phyloP scores from a whole-genome alignment of 2,797 vertebrate genomes.

The Dryobates pubescens region DNA sequence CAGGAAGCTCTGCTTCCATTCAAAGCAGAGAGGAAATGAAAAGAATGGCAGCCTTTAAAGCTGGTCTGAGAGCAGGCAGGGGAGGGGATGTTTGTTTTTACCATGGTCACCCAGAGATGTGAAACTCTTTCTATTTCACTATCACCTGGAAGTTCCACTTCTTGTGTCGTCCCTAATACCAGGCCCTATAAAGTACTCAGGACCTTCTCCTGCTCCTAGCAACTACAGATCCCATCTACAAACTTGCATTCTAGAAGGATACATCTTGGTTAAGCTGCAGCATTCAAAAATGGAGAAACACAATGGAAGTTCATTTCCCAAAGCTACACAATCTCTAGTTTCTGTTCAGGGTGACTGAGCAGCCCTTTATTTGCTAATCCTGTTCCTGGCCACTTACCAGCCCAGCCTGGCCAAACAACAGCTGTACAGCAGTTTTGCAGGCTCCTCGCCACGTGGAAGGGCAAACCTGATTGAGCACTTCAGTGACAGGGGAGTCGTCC shows the following conservation, averaged over 20 bases:
- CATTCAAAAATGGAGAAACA: background rate
- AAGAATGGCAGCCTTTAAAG: background rate
- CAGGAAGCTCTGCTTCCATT: constrained; percentile 9
- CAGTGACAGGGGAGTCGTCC: constrained; percentile 92
- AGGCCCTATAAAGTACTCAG: background rate
- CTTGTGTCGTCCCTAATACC: background rate
- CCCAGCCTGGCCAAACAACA: constrained; percentile 96
- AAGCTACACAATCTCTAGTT: background rate
- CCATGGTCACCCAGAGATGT: background rate
- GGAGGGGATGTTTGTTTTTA: background rate
- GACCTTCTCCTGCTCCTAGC: background rate
- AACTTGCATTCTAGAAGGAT: background rate
- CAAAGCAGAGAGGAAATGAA: background rate
- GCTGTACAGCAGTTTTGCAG: constrained; percentile 97
- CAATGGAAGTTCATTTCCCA: background rate
- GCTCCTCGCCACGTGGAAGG: constrained; percentile 97
- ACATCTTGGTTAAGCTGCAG: background rate
- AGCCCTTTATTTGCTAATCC: background rate
- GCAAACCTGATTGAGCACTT: constrained; percentile 97
- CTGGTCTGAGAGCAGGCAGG: background rate
- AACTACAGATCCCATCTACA: background rate
- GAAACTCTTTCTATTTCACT: background rate
- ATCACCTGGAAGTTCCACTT: background rate
- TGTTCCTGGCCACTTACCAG: constrained; percentile 84
- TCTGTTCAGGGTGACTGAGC: background rate